A percentile compares a stretch with the other conserved stretches of the same genome.
Evolutionary conservation across 2,888 invertebrate genomes (phyloP).

Genomic region (Sussaba pulchella): DNA sequence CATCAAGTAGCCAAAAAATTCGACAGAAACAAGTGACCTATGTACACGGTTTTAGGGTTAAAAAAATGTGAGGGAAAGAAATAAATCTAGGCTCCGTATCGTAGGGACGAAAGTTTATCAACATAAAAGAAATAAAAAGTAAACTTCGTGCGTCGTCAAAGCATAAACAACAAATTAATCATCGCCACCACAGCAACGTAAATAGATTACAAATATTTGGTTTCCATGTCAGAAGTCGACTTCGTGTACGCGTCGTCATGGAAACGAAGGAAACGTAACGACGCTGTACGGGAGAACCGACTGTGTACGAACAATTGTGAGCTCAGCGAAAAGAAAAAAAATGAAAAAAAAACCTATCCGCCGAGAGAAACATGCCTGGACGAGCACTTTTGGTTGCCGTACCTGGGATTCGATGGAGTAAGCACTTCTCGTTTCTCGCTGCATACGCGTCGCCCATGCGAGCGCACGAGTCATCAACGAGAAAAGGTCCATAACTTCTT

Average conservation of each 20-base stretch:
- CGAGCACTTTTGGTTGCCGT: slow-evolving; percentile 47
- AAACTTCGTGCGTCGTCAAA: no score
- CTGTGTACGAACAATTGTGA: slow-evolving; percentile 31
- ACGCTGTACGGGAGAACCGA: slow-evolving; percentile 25
- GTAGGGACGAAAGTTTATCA: no score
- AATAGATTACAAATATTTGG: no score
- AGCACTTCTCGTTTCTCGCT: slow-evolving; percentile 54
- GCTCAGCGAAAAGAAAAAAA: slow-evolving; percentile 44
- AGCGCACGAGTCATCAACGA: slow-evolving; percentile 19
- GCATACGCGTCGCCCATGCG: slow-evolving; percentile 5
- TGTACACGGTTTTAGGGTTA: background rate
- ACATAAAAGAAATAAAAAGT: background rate
- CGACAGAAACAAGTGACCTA: background rate
- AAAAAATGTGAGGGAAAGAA: background rate
- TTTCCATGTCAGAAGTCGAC: no score
- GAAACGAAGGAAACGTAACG: slow-evolving; percentile 4
- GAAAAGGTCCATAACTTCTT: slow-evolving; percentile 15
- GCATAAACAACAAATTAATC: no score
- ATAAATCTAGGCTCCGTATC: no score
- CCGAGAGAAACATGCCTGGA: slow-evolving; percentile 42
- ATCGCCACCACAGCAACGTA: no score
- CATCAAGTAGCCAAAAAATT: no score
- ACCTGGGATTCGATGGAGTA: slow-evolving; percentile 52
- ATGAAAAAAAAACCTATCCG: background rate
- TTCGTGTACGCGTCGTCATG: no score